A percentile compares a stretch with the other conserved stretches of the same genome.
These are phyloP conservation scores for Diarsia mendica DNA, from an alignment of 2,888 invertebrate genomes.

Conservation along the genomic window DNA sequence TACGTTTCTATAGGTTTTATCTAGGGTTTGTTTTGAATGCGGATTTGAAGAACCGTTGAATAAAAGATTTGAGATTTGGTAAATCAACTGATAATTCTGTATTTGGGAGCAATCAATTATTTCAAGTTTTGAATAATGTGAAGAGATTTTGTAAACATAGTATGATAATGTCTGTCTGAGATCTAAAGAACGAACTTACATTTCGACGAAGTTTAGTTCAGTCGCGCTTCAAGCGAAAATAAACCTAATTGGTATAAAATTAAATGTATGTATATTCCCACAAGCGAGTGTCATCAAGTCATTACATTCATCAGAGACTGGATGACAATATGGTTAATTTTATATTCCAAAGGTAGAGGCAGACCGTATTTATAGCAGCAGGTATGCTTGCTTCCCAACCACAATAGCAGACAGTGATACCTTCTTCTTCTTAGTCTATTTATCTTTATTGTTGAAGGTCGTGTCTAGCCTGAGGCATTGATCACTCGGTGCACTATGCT, in stretches of 20 bases:
- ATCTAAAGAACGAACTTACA: neutral
- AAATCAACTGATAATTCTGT: conserved; percentile 14
- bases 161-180: neutral
- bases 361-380: neutral
- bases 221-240: neutral
- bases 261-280: too few relatives aligned
- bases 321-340: neutral
- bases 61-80: conserved; percentile 40
- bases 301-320: too few relatives aligned
- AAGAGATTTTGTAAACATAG: neutral
- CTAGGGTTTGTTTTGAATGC: conserved; percentile 21
- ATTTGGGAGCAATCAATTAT: neutral
- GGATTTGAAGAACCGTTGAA: conserved; percentile 21
- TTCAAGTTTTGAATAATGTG: conserved; percentile 12
- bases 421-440: too few relatives aligned
- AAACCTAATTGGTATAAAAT: too few relatives aligned
- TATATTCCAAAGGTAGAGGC: neutral
- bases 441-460: too few relatives aligned
- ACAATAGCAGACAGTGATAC: neutral
- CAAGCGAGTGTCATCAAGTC: neutral
- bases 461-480: too few relatives aligned
- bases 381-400: neutral
- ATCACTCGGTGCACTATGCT: too few relatives aligned
- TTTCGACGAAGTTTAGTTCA: neutral
- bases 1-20: conserved; percentile 13